Evolutionary conservation across 2,797 vertebrate species (phyloP), one percentile per base, ranked within the genome.

Genomic region (Neomorphus geoffroyi): DNA sequence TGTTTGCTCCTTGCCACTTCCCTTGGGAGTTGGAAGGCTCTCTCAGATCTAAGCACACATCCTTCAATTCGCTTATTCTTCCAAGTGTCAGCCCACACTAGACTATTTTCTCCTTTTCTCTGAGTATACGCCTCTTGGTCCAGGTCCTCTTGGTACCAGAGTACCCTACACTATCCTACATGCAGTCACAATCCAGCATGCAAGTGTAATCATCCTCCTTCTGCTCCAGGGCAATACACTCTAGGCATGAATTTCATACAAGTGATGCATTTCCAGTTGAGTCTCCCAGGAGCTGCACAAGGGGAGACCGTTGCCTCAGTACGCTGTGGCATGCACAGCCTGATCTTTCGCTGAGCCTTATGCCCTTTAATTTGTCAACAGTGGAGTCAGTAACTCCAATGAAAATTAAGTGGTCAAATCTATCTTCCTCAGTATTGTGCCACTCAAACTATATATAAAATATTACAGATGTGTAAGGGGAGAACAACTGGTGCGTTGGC

Each of bases 211-310:
- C 56, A 53, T 28, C 57, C 23, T 73, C 18, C 41, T 28, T 1
- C 0, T 53, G 48, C 50, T 91, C 32, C 75, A 53, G 48, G 73
- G 60, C 35, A 75, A 80, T 8, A 46, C 23, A 66, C 8, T 24
- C 53, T 9, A 33, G 11, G 19, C 0, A 1, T 6, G 18, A 70
- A 78, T 26, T 48, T 80, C 74, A 35, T 9, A 39, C 0, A 0
- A 64, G 48, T 16, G 28, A 71, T 10, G 13, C 13, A 51, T 67
- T 67, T 71, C 72, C 74, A 18, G 39, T 18, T 57, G 17, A 30
- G 46, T 65, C 32, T 82, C 43, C 71, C 43, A 74, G 54, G 33
- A 69, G 57, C 43, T 13, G 5, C 4, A 15, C 45, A 64, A 62
- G 50, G 43, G 37, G 33, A 32, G 30, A n/a, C 7, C 2, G 0